Percentiles rank a stretch among this genome's conserved stretches.
Conservation (phyloP, 2,797 vertebrate genomes). For the Podarcis siculus region DNA sequence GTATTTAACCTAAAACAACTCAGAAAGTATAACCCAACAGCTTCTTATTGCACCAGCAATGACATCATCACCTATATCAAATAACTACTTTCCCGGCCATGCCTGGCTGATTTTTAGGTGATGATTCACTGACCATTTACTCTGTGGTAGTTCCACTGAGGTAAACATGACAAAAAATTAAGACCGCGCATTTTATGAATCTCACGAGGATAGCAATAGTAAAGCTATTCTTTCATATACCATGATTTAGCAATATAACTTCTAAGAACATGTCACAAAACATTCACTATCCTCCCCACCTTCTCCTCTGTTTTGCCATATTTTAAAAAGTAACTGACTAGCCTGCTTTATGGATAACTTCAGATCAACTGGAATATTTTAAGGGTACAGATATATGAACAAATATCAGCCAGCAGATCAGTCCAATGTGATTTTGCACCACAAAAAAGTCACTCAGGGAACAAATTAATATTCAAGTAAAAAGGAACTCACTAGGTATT, state of each 20-base stretch:
- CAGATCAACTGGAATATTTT: not conserved
- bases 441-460: not conserved
- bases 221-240: not conserved
- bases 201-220: not conserved
- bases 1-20: not conserved
- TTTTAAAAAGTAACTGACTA: not conserved
- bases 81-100: constrained; percentile 7
- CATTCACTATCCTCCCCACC: not conserved
- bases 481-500: no score
- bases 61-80: constrained; percentile 15
- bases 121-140: constrained; percentile 30
- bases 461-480: not conserved
- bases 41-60: not conserved
- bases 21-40: not conserved
- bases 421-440: not conserved
- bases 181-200: not conserved
- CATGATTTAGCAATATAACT: not conserved
- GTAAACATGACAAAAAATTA: constrained; percentile 26
- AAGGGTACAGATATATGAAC: not conserved
- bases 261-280: not conserved
- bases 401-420: not conserved
- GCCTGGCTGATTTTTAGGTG: constrained; percentile 13
- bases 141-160: not conserved
- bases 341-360: not conserved
- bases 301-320: not conserved